Evolutionary conservation across 2,113 vertebrate genomes (phyloP), one percentile per base, ranked within the genome.

Genomic region (Setophaga kirtlandii): DNA sequence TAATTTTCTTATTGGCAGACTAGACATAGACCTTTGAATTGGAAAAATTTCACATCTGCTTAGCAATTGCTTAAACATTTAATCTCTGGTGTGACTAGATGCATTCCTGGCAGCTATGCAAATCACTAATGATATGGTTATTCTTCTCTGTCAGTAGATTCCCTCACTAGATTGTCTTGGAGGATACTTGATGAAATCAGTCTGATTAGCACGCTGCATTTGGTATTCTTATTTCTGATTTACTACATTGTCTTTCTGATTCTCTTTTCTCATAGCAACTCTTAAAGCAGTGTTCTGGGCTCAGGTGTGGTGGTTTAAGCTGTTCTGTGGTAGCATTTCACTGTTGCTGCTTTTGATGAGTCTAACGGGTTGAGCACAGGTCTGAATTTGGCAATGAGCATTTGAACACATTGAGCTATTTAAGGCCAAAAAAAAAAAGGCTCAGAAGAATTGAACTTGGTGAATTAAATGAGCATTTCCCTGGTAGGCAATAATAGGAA

Each of bases 131-230:
- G 70, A 42, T 70, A 82, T 80, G 65, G 19, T 63, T 85, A 5
- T 89, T 91, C 71, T 83, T 89, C 39, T 33, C 70, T 87, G 62
- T 89, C 60, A 69, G 81, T 89, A 82, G 83, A 75, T 81, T 83
- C 22, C 39, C 37, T 68, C 76, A 82, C 56, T 25, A 78, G 56
- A 18, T 84, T 82, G 20, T 82, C 31, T 85, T 91, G 74, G 47
- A 82, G 33, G 21, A 95, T 27, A 41, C 25, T 58, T 44, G 67
- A 65, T 91, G 41, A 62, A 93, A 58, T 95, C 12, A 53, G 70
- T 60, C 46, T 90, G 65, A 87, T 94, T 86, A 90, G 47, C 1
- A 3, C 84, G 49, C 70, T 85, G 62, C 50, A 55, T 68, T 87
- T 65, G 25, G 19, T 69, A 23, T 91, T 71, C 25, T 85, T 25